These are phyloP conservation scores for Leguminivora glycinivorella DNA, from an alignment of 1,140 invertebrate species.

Conservation along the genomic window DNA sequence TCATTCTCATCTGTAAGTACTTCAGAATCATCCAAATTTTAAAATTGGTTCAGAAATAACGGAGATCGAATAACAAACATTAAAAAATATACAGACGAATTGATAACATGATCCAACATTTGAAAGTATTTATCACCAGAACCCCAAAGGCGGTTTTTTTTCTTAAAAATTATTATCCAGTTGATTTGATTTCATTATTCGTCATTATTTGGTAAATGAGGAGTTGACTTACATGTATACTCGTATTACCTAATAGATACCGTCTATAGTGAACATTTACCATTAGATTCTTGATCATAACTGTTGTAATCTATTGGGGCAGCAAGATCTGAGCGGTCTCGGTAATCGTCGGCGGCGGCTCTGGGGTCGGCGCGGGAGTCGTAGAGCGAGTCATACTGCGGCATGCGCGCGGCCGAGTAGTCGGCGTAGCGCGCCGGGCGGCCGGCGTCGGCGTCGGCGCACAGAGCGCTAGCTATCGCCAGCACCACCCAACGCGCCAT, in stretches of 20 bases:
- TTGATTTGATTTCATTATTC: too few species aligned
- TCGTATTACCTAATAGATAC: neutral
- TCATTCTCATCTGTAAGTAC: too few species aligned
- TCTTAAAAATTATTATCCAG: too few species aligned
- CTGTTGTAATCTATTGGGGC: slow-evolving; percentile 51
- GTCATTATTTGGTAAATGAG: too few species aligned
- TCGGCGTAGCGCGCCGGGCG: slow-evolving; percentile 47
- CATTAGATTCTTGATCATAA: slow-evolving; percentile 48
- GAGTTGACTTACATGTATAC: too few species aligned
- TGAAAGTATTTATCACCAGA: too few species aligned
- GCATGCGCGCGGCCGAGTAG: slow-evolving; percentile 57
- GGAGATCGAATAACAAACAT: too few species aligned
- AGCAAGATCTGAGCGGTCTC: slow-evolving; percentile 47
- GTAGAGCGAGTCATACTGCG: slow-evolving; percentile 51
- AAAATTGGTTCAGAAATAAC: too few species aligned
- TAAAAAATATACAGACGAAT: too few species aligned
- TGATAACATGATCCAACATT: too few species aligned
- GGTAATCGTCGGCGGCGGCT: slow-evolving; percentile 46
- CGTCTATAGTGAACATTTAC: slow-evolving; percentile 30
- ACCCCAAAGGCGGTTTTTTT: too few species aligned
- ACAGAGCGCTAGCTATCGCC: slow-evolving; percentile 33
- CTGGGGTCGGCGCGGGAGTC: slow-evolving; percentile 36
- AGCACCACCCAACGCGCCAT: slow-evolving; percentile 44
- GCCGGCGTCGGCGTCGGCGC: slow-evolving; percentile 29
- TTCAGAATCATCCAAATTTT: too few species aligned